Evolutionary conservation across 2,113 vertebrate genomes (phyloP), one percentile per base, ranked within the genome.

Genomic region (Pachypanchax playfairii): DNA sequence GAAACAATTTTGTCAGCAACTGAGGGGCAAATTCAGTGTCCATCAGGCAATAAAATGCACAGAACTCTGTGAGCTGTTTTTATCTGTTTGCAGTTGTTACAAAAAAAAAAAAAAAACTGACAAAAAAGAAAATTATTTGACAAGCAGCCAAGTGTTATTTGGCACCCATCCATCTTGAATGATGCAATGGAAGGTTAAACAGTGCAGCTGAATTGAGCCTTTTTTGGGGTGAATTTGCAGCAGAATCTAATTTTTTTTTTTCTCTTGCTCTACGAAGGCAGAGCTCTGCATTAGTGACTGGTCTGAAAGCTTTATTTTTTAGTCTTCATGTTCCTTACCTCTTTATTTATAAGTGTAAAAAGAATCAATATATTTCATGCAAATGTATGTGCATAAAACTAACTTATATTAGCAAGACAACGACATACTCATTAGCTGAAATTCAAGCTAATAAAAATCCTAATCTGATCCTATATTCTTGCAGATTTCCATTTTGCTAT

Each of bases 211-310:
- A 70, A 75, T 88, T 85, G 89, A 90, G 59, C 55, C 3, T 15
- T 43, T 42, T 42, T 44, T 42, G 33, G 91, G 89, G 87, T 91
- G 86, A 90, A 89, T 89, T n/a, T 64, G 71, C 51, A 87, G 89
- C 80, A 87, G 79, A 83, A 22, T 26, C 41, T 51, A 66, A 65
- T 81, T 89, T 85, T 43, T 65, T 82, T 79, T 81, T 70, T 44
- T 22, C 38, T 4, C 43, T 51, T 58, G 38, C 42, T 41, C 18
- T 24, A 52, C 46, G 33, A 35, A 18, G 48, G 35, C 41, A 56
- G 38, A 48, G 11, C 21, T 17, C 41, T 2, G 14, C 46, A 17
- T 24, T 24, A 50, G 29, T 41, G 31, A 53, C 26, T 31, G n/a
- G 28, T 51, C 53, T 44, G 21, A 75, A 51, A 18, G 7, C 35